Evolutionary conservation across 2,888 invertebrate species (phyloP).

Genomic region (Schizotus pectinicornis): DNA sequence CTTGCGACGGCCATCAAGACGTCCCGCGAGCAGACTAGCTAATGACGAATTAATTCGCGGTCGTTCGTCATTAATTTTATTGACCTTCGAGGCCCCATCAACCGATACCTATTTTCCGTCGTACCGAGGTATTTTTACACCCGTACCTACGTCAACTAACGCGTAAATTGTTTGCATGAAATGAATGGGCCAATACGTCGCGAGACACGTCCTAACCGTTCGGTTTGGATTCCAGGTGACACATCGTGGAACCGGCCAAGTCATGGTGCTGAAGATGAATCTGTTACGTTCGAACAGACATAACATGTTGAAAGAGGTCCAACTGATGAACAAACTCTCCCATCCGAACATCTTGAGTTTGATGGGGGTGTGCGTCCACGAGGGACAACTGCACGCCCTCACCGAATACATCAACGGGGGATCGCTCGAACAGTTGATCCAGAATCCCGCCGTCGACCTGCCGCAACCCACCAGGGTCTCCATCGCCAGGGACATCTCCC

Average conservation of each 20-base stretch:
- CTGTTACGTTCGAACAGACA: slow-evolving; percentile 91
- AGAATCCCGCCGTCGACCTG: slow-evolving; percentile 73
- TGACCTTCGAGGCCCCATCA: no score
- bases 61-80: no score
- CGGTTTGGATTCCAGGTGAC: slow-evolving; percentile 71
- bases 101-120: no score
- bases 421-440: slow-evolving; percentile 89
- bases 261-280: slow-evolving; percentile 98
- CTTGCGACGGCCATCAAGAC: no score
- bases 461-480: slow-evolving; percentile 82
- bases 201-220: not conserved
- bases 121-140: no score
- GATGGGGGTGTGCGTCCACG: slow-evolving; percentile 95
- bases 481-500: slow-evolving; percentile 86
- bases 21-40: no score
- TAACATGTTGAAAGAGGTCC: slow-evolving; percentile 96
- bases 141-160: no score
- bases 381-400: slow-evolving; percentile 93
- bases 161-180: not conserved
- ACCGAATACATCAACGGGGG: slow-evolving; percentile 97
- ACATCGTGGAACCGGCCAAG: slow-evolving; percentile 89
- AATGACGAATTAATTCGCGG: no score
- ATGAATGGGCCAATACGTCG: not conserved
- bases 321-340: slow-evolving; percentile 93
- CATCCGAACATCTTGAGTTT: slow-evolving; percentile 95